These are phyloP conservation scores for Phoebastria nigripes DNA, from an alignment of 2,797 vertebrate genomes.

Conservation along the genomic window DNA sequence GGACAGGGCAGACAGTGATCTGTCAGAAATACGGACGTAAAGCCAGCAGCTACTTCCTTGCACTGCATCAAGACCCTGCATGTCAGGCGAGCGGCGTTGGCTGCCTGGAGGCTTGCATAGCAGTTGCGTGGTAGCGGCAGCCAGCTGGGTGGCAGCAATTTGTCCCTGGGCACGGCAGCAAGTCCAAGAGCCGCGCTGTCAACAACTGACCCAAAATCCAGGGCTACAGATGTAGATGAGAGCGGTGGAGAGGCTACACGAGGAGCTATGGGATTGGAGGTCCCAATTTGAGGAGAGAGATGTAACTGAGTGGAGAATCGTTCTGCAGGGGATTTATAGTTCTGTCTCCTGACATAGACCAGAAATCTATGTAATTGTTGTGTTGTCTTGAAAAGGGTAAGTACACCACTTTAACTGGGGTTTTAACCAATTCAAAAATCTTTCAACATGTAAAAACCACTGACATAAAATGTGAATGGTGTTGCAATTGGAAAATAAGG, in stretches of 20 bases:
- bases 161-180: background rate
- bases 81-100: rapidly evolving
- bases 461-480: background rate
- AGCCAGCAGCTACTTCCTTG: background rate
- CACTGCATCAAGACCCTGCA: background rate
- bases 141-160: background rate
- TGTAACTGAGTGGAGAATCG: background rate
- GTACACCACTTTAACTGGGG: background rate
- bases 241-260: rapidly evolving
- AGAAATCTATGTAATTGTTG: background rate
- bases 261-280: background rate
- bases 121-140: background rate
- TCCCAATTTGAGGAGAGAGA: background rate
- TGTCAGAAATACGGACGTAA: rapidly evolving
- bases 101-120: background rate
- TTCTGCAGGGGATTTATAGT: background rate
- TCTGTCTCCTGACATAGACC: background rate
- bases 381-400: background rate
- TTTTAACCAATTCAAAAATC: background rate
- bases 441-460: background rate
- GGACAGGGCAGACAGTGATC: rapidly evolving
- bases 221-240: background rate
- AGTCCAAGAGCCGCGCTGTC: background rate
- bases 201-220: background rate
- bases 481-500: background rate